phyloP scores from a whole-genome alignment of 2,113 vertebrate species.

The Hystrix cristata region DNA sequence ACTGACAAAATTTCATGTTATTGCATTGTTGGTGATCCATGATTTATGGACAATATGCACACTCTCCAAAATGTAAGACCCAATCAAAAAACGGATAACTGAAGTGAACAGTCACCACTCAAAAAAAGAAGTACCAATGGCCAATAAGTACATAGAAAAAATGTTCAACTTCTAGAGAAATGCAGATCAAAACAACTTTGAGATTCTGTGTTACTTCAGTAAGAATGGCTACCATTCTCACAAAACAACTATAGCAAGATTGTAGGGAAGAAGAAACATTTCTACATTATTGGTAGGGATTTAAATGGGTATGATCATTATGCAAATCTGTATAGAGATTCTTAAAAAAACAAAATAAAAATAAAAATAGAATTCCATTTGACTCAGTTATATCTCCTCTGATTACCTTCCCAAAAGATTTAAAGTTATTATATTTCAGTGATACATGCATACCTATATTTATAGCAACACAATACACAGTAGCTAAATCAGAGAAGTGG shows the following conservation, averaged over 20 bases:
- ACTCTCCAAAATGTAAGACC: neutral
- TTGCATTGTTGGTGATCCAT: neutral
- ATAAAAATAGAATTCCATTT: neutral
- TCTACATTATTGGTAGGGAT: neutral
- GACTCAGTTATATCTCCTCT: neutral
- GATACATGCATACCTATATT: neutral
- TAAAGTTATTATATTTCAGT: neutral
- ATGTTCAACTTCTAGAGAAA: neutral
- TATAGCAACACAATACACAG: neutral
- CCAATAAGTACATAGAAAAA: neutral
- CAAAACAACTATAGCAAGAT: neutral
- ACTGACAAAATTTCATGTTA: neutral
- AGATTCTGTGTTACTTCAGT: neutral
- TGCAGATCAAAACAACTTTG: neutral
- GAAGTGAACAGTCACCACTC: neutral
- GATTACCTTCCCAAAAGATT: neutral
- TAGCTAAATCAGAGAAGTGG: rapidly evolving
- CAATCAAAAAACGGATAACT: neutral
- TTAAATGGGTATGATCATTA: neutral
- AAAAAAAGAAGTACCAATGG: neutral
- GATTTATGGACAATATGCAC: neutral
- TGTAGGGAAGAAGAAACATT: neutral
- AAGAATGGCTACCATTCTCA: neutral
- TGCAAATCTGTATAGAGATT: neutral
- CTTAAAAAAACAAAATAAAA: neutral